Evolutionary conservation across 2,797 vertebrate genomes (phyloP).

Genomic region (Onychomys arenicola): DNA sequence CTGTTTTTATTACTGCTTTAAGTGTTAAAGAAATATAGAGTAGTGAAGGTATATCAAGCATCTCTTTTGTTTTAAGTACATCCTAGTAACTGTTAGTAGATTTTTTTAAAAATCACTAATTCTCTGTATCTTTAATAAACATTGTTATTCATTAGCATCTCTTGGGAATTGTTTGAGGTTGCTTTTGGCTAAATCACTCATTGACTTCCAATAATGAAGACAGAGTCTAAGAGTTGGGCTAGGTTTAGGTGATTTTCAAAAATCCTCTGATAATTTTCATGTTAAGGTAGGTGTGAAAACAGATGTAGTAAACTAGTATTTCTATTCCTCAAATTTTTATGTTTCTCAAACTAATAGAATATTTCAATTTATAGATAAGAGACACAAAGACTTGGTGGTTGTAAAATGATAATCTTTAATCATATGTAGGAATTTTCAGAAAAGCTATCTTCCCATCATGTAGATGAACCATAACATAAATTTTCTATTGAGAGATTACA

Average conservation of each 20-base stretch:
- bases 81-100: background rate
- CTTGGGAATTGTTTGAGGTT: background rate
- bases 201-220: background rate
- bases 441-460: background rate
- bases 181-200: background rate
- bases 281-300: background rate
- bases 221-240: background rate
- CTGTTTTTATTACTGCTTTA: slow-evolving; percentile 17
- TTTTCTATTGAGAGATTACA: background rate
- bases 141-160: background rate
- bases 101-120: background rate
- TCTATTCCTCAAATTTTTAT: background rate
- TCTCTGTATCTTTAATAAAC: background rate
- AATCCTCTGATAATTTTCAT: background rate
- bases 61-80: background rate
- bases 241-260: background rate
- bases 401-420: background rate
- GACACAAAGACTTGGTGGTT: background rate
- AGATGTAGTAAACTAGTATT: background rate
- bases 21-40: background rate
- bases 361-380: background rate
- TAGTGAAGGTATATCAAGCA: background rate
- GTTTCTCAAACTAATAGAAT: background rate
- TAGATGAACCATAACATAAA: background rate
- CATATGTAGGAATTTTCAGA: background rate